Evolutionary conservation across 2,113 vertebrate genomes (phyloP).

Genomic region (Hippolais icterina): DNA sequence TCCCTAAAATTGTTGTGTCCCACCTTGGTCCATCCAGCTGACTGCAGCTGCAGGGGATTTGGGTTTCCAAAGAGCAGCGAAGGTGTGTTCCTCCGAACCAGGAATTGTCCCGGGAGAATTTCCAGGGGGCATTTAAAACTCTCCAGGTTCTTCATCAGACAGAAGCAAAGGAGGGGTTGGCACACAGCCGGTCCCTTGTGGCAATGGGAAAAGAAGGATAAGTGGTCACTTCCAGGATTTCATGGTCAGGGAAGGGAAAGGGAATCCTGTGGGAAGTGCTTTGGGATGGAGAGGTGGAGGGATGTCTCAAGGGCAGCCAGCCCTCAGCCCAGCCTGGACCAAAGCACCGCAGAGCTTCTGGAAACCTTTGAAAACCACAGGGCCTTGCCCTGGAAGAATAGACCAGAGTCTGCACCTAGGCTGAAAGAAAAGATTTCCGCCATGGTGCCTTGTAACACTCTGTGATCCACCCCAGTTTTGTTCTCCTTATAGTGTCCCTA

Average conservation of each 20-base stretch:
- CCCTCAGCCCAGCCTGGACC: background rate
- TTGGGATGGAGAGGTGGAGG: background rate
- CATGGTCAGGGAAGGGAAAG: background rate
- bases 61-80: background rate
- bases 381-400: too few species aligned
- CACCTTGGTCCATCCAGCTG: background rate
- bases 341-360: background rate
- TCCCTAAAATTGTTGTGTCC: background rate
- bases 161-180: background rate
- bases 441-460: too few species aligned
- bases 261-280: background rate
- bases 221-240: background rate
- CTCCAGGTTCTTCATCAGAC: background rate
- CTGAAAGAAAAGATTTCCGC: too few species aligned
- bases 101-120: background rate
- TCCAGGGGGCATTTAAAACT: background rate
- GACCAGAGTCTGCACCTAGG: too few species aligned
- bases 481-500: background rate
- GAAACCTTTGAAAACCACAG: too few species aligned
- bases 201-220: background rate
- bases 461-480: background rate
- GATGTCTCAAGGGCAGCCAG: background rate
- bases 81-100: accelerated
- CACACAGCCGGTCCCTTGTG: background rate
- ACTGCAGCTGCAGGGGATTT: background rate